Percentiles rank a stretch among this genome's conserved stretches.
These are phyloP conservation scores for Athene noctua DNA, from an alignment of 2,113 vertebrate species.

Conservation along the genomic window DNA sequence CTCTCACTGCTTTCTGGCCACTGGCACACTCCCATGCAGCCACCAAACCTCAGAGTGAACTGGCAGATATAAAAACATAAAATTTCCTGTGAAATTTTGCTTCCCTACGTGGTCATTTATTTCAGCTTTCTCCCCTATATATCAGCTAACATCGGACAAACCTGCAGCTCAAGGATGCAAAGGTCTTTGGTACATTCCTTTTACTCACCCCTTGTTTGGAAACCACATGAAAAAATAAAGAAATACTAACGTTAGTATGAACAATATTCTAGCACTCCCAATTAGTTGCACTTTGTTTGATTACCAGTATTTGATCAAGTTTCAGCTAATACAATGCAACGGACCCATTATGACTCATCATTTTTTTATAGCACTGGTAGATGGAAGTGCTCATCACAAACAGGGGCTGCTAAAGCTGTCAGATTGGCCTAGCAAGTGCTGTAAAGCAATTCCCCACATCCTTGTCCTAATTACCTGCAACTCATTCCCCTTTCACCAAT, in stretches of 20 bases:
- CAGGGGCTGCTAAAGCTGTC: background rate
- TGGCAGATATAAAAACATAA: accelerated
- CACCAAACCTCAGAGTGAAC: background rate
- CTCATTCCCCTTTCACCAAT: background rate
- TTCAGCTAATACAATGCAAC: background rate
- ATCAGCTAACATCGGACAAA: background rate
- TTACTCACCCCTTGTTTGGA: background rate
- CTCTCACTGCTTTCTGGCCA: background rate
- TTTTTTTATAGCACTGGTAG: background rate
- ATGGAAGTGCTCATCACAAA: background rate
- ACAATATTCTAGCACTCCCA: background rate
- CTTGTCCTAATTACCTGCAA: background rate
- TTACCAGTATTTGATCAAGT: background rate
- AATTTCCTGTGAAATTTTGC: background rate
- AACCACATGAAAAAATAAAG: background rate
- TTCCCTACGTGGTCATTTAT: background rate
- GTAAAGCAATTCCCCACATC: background rate
- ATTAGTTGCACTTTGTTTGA: background rate
- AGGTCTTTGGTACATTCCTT: background rate
- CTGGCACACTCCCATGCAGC: background rate
- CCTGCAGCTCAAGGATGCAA: background rate
- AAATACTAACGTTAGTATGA: background rate
- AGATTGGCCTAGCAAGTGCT: background rate
- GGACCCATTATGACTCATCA: background rate
- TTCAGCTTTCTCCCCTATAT: background rate